These are phyloP conservation scores for Drosophila pseudotalamancana DNA, from an alignment of 2,888 invertebrate species.

Conservation along the genomic window DNA sequence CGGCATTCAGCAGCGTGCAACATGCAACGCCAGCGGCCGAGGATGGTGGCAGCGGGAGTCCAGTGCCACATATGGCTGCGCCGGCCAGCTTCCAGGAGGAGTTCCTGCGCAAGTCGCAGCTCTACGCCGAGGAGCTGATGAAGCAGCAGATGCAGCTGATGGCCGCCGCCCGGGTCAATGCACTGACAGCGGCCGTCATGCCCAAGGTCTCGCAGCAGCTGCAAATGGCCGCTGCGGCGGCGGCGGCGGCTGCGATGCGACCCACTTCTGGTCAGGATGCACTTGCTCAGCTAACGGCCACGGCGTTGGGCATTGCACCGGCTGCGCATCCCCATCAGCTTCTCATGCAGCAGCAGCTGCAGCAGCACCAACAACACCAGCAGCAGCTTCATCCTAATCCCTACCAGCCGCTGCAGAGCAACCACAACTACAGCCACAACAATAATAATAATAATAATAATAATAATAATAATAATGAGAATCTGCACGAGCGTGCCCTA, in stretches of 20 bases:
- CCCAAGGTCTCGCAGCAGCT: conserved; percentile 86
- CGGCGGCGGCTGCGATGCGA: conserved; percentile 67
- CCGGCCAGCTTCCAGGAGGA: conserved; percentile 82
- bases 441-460: conserved; percentile 58
- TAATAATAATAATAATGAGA: conserved; percentile 70
- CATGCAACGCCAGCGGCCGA: conserved; percentile 15
- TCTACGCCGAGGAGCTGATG: conserved; percentile 84
- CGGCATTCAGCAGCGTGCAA: conserved; percentile 67
- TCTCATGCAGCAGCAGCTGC: conserved; percentile 46
- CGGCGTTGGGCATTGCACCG: conserved; percentile 70
- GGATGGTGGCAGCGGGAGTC: conserved; percentile 4
- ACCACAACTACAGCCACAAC: conserved; percentile 64
- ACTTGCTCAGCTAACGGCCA: conserved; percentile 81
- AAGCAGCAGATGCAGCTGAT: conserved; percentile 85
- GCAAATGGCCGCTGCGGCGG: conserved; percentile 79
- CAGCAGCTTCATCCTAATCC: conserved; percentile 46
- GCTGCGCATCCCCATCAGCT: conserved; percentile 36
- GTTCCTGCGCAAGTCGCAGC: conserved; percentile 83
- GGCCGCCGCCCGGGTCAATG: conserved; percentile 83
- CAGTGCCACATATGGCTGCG: conserved; percentile 64
- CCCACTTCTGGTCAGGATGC: conserved; percentile 68
- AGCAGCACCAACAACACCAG: conserved; percentile 80
- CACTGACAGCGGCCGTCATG: conserved; percentile 72
- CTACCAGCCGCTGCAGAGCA: conserved; percentile 34
- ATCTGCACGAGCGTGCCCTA: conserved; percentile 86